Base-by-base conservation (phyloP, 2,113 vertebrate genomes). In the Forbesichthys agassizii region DNA sequence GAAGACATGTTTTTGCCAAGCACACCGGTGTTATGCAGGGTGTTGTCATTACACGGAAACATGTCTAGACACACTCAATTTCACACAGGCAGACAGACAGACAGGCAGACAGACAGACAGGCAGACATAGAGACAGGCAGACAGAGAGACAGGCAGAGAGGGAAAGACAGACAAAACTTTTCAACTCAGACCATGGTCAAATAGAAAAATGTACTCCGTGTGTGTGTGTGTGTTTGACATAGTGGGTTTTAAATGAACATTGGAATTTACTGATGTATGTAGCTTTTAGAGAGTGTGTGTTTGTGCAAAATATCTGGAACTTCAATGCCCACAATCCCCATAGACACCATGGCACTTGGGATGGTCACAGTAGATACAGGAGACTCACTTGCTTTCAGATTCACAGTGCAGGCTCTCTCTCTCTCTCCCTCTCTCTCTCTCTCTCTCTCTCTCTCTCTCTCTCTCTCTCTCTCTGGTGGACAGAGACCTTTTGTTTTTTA, bases 241-340 rank as follows among this genome's bases (percentile, higher is more conserved):
- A 81, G 83, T 68, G 64, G 79, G 80, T 71, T 72, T 80, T 82
- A 90, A 90, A 88, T 90, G 89, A 88, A 90, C 85, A 77, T 73
- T 58, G 70, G 86, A 85, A 89, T 91, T 88, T 89, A 90, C 86
- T 77, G 86, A 92, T 13, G 48, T 13, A 27, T 4, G 56, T 20
- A 63, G 52, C 57, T 20, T 33, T 27, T 64, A 20, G 20, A 33
- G 76, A 51, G 61, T 61, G 65, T 36, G 72, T 61, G 74, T 18
- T 79, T 52, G 72, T 16, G 75, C 75, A 83, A 77, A 92, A 93
- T 92, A 89, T 91, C 91, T 90, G 90, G 91, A 91, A 93, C 92
- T 92, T 91, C 91, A 93, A 91, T 93, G 88, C 92, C 92, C 92
- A 92, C 89, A 92, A 92, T 93, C 91, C 92, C 92, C 85, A 83